A percentile compares a stretch with the other conserved stretches of the same genome.
These are phyloP conservation scores for Champsocephalus esox DNA, from an alignment of 2,797 vertebrate species.

Conservation along the genomic window DNA sequence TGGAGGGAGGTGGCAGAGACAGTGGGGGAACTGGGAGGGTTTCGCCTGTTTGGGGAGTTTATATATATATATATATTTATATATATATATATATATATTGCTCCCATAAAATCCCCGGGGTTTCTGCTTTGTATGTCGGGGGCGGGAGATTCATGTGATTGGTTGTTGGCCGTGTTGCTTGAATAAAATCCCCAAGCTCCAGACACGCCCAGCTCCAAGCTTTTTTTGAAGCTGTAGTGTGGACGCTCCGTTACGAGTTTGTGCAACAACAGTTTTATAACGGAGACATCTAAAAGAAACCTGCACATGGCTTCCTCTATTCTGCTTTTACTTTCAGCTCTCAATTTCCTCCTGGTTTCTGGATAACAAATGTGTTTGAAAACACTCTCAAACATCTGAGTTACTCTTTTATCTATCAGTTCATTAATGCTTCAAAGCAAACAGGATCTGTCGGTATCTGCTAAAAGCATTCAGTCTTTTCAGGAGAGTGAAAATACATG, in stretches of 20 bases:
- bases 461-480: conserved; percentile 11
- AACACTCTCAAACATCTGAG: conserved; percentile 11
- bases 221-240: too few species aligned
- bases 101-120: too few species aligned
- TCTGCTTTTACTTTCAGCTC: neutral
- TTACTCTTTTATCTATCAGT: neutral
- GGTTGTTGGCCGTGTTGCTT: too few species aligned
- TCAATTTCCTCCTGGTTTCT: neutral
- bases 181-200: too few species aligned
- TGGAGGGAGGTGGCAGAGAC: too few species aligned
- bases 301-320: neutral
- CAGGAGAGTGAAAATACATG: neutral
- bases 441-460: neutral
- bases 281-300: neutral
- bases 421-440: conserved; percentile 30
- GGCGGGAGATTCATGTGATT: too few species aligned
- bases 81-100: too few species aligned
- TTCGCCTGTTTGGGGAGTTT: too few species aligned
- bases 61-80: too few species aligned
- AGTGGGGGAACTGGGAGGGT: too few species aligned
- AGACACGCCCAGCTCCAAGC: too few species aligned
- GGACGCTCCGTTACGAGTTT: neutral
- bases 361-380: neutral
- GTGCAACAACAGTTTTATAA: neutral
- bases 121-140: too few species aligned